These are phyloP conservation scores for Hermaeophaga mercurialis DNA, from an alignment of 2,888 invertebrate genomes.

Conservation along the genomic window DNA sequence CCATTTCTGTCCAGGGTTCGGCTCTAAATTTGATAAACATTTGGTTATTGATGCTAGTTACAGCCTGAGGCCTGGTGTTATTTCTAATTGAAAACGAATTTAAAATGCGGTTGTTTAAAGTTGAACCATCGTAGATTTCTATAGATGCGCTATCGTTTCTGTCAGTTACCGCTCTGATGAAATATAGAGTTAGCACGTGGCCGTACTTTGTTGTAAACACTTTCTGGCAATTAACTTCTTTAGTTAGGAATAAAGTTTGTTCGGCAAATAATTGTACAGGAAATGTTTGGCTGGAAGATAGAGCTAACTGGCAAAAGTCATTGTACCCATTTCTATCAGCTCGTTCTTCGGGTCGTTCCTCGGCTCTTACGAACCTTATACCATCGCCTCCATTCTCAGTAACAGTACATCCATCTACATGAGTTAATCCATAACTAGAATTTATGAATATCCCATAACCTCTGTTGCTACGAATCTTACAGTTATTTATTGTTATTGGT, in stretches of 20 bases:
- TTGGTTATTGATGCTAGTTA: constrained; percentile 80
- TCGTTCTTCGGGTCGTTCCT: constrained; percentile 76
- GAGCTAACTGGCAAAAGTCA: constrained; percentile 83
- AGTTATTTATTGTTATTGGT: constrained; percentile 80
- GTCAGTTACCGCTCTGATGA: constrained; percentile 80
- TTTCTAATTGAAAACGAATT: constrained; percentile 78
- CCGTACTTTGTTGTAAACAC: constrained; percentile 78
- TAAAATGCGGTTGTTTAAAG: constrained; percentile 71
- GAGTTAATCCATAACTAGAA: constrained; percentile 81
- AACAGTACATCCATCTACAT: constrained; percentile 77
- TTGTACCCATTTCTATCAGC: constrained; percentile 76
- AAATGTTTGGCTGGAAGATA: constrained; percentile 81
- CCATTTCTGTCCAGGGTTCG: constrained; percentile 71
- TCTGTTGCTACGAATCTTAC: constrained; percentile 81
- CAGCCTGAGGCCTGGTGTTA: constrained; percentile 85
- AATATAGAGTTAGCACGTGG: constrained; percentile 83
- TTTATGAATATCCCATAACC: constrained; percentile 90
- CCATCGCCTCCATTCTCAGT: constrained; percentile 91
- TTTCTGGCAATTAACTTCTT: constrained; percentile 76
- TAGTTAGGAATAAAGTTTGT: constrained; percentile 75
- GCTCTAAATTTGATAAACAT: constrained; percentile 82
- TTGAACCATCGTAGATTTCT: constrained; percentile 79
- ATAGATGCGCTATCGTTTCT: constrained; percentile 75
- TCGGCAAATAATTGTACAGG: constrained; percentile 83
- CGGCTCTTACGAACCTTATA: constrained; percentile 82